These are phyloP conservation scores for Sycobia sp. DNA, from an alignment of 1,140 invertebrate genomes.

Conservation along the genomic window DNA sequence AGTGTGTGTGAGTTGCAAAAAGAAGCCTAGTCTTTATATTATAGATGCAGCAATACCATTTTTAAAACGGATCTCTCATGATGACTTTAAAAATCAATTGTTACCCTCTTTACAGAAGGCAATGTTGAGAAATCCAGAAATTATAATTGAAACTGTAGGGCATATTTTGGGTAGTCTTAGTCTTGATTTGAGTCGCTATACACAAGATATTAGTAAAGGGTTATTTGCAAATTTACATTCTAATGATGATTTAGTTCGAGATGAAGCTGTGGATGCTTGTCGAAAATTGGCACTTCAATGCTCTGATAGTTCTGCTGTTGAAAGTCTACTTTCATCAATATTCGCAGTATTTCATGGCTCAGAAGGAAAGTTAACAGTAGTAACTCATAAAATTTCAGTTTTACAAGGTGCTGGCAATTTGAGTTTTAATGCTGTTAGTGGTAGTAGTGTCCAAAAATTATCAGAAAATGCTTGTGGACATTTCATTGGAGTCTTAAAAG, in stretches of 20 bases:
- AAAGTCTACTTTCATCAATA: constrained; percentile 72
- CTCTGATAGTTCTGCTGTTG: constrained; percentile 70
- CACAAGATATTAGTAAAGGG: constrained; percentile 80
- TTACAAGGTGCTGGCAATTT: constrained; percentile 84
- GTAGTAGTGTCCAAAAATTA: constrained; percentile 66
- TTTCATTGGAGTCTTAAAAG: constrained; percentile 81
- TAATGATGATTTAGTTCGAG: constrained; percentile 78
- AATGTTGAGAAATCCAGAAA: constrained; percentile 92
- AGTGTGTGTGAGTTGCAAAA: constrained; percentile 80
- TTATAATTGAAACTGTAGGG: constrained; percentile 81
- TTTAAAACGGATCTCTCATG: constrained; percentile 68
- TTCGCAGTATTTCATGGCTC: constrained; percentile 88
- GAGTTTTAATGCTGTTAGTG: constrained; percentile 73
- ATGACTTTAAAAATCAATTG: constrained; percentile 77
- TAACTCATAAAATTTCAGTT: constrained; percentile 87
- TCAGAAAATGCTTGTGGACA: constrained; percentile 69
- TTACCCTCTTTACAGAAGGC: constrained; percentile 88
- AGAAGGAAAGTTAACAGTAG: constrained; percentile 89
- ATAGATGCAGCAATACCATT: constrained; percentile 71
- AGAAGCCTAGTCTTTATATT: constrained; percentile 72
- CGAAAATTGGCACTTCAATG: constrained; percentile 75
- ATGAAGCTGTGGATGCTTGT: constrained; percentile 73
- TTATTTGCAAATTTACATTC: constrained; percentile 79
- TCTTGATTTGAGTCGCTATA: constrained; percentile 81
- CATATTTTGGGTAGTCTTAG: constrained; percentile 73